Evolutionary conservation across 2,888 invertebrate species (phyloP), one percentile per base, ranked within the genome.

Genomic region (Tachina fera): DNA sequence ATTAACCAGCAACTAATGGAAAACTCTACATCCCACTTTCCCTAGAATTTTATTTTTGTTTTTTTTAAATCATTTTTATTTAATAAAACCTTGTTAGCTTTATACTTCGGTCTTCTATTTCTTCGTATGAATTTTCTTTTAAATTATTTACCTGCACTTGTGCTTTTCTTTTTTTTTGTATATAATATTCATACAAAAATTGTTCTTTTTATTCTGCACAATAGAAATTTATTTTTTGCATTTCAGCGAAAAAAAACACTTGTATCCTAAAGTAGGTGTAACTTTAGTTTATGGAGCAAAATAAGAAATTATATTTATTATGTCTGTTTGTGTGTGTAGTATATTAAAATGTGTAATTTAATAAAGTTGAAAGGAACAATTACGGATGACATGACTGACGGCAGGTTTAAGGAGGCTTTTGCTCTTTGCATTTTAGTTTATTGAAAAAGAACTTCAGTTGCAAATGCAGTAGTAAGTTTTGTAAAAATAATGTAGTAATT

Each of bases 241-340:
- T 31, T 61, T 43, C 22, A 19, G 13, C 19, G 39, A 56, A 68
- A 43, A 9, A 43, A 75, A 60, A 45, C 3, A 1, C 3, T 6
- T 49, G 19, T 60, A 45, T 45, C n/a, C 19, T 49, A 67, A 81
- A 81, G 80, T 74, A 81, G 80, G 80, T 68, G 80, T 81, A 68
- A 74, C 80, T 81, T 81, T 53, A 74, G 80, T 78, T 74, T 80
- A 81, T 81, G 74, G 67, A 68, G 74, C 53, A 68, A 51, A 81
- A 74, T 81, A 53, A 67, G 2, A 68, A 81, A 74, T 81, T 80
- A 61, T 71, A 49, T 51, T 80, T 79, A 31, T 80, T 58, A 49
- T 31, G n/a, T 31, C 2, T 31, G 31, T 31, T 31, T 31, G 4
- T 70, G 41, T n/a, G n/a, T n/a, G n/a, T 74, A 49, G n/a, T 72